phyloP scores from a whole-genome alignment of 2,113 vertebrate genomes.

The Alligator mississippiensis region DNA sequence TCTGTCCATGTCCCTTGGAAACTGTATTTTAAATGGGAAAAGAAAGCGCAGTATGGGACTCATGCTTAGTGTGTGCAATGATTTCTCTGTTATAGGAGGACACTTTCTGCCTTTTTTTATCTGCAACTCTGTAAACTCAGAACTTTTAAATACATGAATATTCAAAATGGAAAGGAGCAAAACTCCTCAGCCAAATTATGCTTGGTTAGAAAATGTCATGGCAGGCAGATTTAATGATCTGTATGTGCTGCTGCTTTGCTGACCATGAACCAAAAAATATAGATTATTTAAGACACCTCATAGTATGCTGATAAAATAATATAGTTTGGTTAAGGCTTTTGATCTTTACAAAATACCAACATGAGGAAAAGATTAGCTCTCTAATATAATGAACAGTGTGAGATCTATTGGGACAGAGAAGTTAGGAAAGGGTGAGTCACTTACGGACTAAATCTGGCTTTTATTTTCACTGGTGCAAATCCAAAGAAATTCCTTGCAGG shows the following conservation, averaged over 20 bases:
- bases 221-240: not conserved
- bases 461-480: rapidly evolving
- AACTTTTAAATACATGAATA: not conserved
- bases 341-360: rapidly evolving
- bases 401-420: rapidly evolving
- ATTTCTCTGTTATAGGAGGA: not conserved
- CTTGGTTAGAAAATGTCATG: rapidly evolving
- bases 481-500: rapidly evolving
- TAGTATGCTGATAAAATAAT: rapidly evolving
- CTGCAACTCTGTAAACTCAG: not conserved
- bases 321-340: not conserved
- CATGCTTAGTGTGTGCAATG: not conserved
- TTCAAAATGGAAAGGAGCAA: not conserved
- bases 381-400: rapidly evolving
- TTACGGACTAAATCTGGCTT: not conserved
- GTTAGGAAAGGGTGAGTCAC: not conserved
- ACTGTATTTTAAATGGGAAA: not conserved
- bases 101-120: not conserved
- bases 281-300: not conserved
- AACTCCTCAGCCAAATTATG: not conserved
- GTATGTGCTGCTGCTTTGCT: not conserved
- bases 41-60: not conserved
- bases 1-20: not conserved
- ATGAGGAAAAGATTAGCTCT: rapidly evolving
- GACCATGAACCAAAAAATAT: not conserved